Conservation (phyloP, 2,797 vertebrate genomes). For the Myotis myotis region DNA sequence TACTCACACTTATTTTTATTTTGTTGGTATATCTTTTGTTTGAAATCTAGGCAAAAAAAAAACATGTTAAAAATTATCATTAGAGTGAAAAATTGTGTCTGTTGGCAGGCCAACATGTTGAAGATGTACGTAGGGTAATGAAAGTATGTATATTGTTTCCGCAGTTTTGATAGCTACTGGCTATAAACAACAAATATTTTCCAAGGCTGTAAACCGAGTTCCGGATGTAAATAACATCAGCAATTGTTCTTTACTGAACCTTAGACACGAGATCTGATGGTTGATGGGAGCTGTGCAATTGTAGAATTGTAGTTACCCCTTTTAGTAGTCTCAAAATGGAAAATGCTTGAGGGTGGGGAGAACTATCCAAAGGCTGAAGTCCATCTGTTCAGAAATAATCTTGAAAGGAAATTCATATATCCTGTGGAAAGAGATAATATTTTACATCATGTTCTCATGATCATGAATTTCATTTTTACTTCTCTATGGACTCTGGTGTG, state of each 20-base stretch:
- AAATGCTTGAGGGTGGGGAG: background rate
- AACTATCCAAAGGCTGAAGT: background rate
- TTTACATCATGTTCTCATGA: background rate
- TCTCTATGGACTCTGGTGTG: background rate
- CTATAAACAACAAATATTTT: background rate
- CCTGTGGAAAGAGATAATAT: background rate
- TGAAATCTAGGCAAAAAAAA: conserved; percentile 39
- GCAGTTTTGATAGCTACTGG: background rate
- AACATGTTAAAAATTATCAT: conserved; percentile 21
- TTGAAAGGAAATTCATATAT: background rate
- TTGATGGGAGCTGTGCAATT: background rate
- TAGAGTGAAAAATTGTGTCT: background rate
- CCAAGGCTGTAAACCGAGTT: background rate
- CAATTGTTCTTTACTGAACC: background rate
- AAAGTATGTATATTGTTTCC: background rate
- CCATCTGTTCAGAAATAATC: background rate
- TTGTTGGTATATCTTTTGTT: background rate
- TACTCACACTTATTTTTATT: conserved; percentile 18
- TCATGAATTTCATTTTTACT: conserved; percentile 8
- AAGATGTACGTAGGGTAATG: background rate
- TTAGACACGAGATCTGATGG: background rate
- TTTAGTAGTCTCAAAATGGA: background rate
- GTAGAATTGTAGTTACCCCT: background rate
- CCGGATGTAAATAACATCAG: background rate
- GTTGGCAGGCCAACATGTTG: background rate